These are phyloP conservation scores for Gymnocheta viridis DNA, from an alignment of 2,888 invertebrate genomes.

Conservation along the genomic window DNA sequence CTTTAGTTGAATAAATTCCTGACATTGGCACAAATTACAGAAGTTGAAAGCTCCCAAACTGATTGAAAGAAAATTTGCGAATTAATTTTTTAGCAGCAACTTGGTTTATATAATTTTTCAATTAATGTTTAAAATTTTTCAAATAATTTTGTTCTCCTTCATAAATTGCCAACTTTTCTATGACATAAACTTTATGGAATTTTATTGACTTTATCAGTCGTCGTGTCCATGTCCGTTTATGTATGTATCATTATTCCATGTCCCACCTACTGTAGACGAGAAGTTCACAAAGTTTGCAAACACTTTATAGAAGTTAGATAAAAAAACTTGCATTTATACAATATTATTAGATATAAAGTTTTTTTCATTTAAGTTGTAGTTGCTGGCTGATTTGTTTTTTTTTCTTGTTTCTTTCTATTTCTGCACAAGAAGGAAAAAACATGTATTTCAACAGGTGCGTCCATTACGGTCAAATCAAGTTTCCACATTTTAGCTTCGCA, in stretches of 20 bases:
- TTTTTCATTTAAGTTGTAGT: not conserved
- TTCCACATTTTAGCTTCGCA: slow-evolving; percentile 57
- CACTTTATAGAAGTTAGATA: slow-evolving; percentile 37
- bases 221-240: slow-evolving; percentile 25
- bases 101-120: not conserved
- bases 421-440: slow-evolving; percentile 71
- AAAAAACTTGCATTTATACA: slow-evolving; percentile 54
- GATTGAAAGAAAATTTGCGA: no score
- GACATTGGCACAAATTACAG: no score
- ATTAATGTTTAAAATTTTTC: not conserved
- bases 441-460: slow-evolving; percentile 80
- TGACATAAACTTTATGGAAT: slow-evolving; percentile 38
- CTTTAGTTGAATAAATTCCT: no score
- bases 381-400: not conserved
- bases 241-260: slow-evolving; percentile 35
- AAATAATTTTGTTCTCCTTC: not conserved
- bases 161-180: not conserved
- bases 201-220: slow-evolving; percentile 27
- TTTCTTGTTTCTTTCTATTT: not conserved
- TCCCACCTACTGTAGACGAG: slow-evolving; percentile 55
- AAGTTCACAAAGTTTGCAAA: slow-evolving; percentile 26
- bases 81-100: no score
- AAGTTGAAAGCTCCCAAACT: no score
- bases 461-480: slow-evolving; percentile 71
- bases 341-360: slow-evolving; percentile 37